These are phyloP conservation scores for Epinephelus cyanopodus DNA, from an alignment of 2,113 vertebrate species.

Conservation along the genomic window DNA sequence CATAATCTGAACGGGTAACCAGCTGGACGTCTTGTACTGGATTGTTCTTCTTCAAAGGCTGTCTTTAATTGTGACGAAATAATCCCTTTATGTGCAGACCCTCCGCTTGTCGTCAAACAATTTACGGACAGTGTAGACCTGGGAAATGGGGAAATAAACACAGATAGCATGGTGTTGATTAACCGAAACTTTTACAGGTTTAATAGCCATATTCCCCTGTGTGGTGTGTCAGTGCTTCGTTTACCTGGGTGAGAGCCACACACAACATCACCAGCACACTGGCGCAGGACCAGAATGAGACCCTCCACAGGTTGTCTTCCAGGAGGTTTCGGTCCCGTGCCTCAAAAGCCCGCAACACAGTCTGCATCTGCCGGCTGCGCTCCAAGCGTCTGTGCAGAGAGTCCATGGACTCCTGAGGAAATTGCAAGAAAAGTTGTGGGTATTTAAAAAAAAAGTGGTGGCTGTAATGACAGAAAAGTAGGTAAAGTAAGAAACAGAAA, in stretches of 20 bases:
- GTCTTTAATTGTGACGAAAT: background rate
- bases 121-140: slow-evolving; percentile 90
- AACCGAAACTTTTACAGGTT: too few relatives aligned
- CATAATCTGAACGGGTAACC: slow-evolving; percentile 9
- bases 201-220: too few relatives aligned
- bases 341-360: slow-evolving; percentile 88
- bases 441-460: background rate
- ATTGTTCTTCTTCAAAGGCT: slow-evolving; percentile 1
- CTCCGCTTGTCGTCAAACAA: slow-evolving; percentile 90
- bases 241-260: slow-evolving; percentile 87
- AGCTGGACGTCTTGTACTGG: background rate
- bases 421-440: background rate
- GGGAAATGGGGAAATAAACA: slow-evolving; percentile 1
- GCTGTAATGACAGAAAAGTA: background rate
- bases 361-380: slow-evolving; percentile 91
- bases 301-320: slow-evolving; percentile 89
- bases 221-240: background rate
- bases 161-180: background rate
- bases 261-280: slow-evolving; percentile 87
- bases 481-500: background rate
- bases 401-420: slow-evolving; percentile 89
- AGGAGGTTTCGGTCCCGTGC: slow-evolving; percentile 91
- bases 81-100: slow-evolving; percentile 82
- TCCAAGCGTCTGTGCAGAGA: slow-evolving; percentile 87
- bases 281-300: slow-evolving; percentile 92